Evolutionary conservation across 1,140 invertebrate species (phyloP).

Genomic region (Caerostris extrusa): DNA sequence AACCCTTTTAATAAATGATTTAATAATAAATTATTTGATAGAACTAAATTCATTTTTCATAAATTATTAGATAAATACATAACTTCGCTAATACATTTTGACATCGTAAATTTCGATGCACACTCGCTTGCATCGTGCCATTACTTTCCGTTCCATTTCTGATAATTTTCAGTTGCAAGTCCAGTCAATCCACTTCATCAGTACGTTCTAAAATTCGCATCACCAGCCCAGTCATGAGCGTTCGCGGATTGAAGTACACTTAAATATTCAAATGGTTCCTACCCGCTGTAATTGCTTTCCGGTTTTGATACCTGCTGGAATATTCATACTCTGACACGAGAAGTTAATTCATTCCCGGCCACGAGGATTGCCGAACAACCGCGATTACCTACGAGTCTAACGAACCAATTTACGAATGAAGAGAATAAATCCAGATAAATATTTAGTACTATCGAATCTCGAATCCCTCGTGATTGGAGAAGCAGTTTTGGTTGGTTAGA

Average conservation of each 20-base stretch:
- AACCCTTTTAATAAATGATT: not conserved
- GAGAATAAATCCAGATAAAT: constrained; percentile 56
- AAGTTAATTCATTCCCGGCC: constrained; percentile 33
- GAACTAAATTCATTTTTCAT: not conserved
- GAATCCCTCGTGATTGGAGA: constrained; percentile 28
- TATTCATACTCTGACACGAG: constrained; percentile 51
- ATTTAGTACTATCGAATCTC: constrained; percentile 48
- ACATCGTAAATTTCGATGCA: not conserved
- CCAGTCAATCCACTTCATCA: not conserved
- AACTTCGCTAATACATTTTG: not conserved
- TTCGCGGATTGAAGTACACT: constrained; percentile 48
- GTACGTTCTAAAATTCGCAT: constrained; percentile 11
- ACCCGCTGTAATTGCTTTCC: constrained; percentile 52
- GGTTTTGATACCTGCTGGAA: constrained; percentile 26
- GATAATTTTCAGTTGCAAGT: constrained; percentile 24
- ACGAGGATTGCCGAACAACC: not conserved
- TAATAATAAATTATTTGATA: not conserved
- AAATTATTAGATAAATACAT: not conserved
- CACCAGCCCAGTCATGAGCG: not conserved
- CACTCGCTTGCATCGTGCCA: not conserved
- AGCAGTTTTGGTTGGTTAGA: constrained; percentile 50
- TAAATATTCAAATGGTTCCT: constrained; percentile 66
- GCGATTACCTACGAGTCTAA: constrained; percentile 30
- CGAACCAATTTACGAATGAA: constrained; percentile 67
- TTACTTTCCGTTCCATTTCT: not conserved